Percentiles rank a stretch among this genome's conserved stretches.
Evolutionary conservation across 2,113 vertebrate species (phyloP).

Genomic region (Gasterosteus nipponicus): DNA sequence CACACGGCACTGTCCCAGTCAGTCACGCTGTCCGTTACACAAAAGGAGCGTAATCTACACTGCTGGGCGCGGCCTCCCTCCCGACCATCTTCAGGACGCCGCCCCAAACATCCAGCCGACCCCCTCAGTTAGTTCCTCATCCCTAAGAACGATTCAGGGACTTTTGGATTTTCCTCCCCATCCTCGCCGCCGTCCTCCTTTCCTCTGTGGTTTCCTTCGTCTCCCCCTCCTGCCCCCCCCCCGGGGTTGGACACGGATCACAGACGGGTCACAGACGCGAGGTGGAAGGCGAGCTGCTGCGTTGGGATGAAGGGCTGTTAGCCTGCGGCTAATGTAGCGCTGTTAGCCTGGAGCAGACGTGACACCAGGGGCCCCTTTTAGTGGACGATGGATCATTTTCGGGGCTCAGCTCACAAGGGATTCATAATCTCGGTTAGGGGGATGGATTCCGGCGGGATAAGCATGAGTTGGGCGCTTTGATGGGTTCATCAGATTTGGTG

Average conservation of each 20-base stretch:
- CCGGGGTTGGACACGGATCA: conserved; percentile 49
- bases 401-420: conserved; percentile 69
- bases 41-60: conserved; percentile 66
- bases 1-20: conserved; percentile 47
- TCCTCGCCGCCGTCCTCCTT: neutral
- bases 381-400: conserved; percentile 13
- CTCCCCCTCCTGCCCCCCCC: neutral
- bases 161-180: conserved; percentile 17
- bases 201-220: conserved; percentile 5
- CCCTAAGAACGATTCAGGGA: conserved; percentile 35
- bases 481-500: conserved; percentile 71
- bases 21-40: conserved; percentile 45
- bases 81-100: conserved; percentile 4
- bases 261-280: conserved; percentile 27
- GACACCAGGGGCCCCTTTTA: conserved; percentile 1
- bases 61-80: conserved; percentile 31
- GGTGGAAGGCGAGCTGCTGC: conserved; percentile 42
- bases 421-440: conserved; percentile 59
- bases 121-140: neutral
- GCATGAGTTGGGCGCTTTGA: conserved; percentile 65
- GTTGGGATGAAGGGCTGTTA: conserved; percentile 17
- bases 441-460: conserved; percentile 64
- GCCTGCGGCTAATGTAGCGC: conserved; percentile 15
- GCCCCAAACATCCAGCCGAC: conserved; percentile 14
- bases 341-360: conserved; percentile 40